Percentiles rank a stretch among this genome's conserved stretches.
Evolutionary conservation across 2,113 vertebrate species (phyloP).

Genomic region (Forbesichthys agassizii): DNA sequence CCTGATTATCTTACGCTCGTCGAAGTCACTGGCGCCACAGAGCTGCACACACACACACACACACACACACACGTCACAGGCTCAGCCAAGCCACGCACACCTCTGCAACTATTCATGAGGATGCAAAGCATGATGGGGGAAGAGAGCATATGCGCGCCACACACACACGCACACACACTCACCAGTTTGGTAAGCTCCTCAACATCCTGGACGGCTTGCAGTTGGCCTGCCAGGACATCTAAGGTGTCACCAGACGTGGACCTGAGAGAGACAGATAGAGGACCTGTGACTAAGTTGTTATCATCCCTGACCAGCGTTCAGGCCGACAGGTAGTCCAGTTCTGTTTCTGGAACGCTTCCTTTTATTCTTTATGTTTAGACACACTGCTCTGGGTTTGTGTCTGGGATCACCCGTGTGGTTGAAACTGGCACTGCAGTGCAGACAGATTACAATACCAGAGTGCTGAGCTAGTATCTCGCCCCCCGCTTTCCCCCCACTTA

Average conservation of each 20-base stretch:
- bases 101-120: not conserved
- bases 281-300: not conserved
- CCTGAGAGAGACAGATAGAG: conserved; percentile 56
- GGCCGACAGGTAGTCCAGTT: not conserved
- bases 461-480: too few species aligned
- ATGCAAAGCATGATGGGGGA: not conserved
- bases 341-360: too few species aligned
- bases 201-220: conserved; percentile 84
- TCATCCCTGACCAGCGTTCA: too few species aligned
- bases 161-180: conserved; percentile 70
- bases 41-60: conserved; percentile 69
- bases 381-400: too few species aligned
- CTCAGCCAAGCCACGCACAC: not conserved
- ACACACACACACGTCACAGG: not conserved
- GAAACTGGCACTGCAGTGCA: too few species aligned
- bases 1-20: conserved; percentile 91
- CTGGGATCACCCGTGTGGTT: too few species aligned
- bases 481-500: too few species aligned
- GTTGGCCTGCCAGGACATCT: conserved; percentile 77
- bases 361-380: too few species aligned
- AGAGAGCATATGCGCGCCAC: not conserved
- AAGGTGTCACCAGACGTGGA: conserved; percentile 80
- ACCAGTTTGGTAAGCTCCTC: conserved; percentile 91
- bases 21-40: conserved; percentile 82
- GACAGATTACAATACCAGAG: too few species aligned